Percentiles rank a stretch among this genome's conserved stretches.
Evolutionary conservation across 2,888 invertebrate genomes (phyloP).

Genomic region (Eumerus sabulonum): DNA sequence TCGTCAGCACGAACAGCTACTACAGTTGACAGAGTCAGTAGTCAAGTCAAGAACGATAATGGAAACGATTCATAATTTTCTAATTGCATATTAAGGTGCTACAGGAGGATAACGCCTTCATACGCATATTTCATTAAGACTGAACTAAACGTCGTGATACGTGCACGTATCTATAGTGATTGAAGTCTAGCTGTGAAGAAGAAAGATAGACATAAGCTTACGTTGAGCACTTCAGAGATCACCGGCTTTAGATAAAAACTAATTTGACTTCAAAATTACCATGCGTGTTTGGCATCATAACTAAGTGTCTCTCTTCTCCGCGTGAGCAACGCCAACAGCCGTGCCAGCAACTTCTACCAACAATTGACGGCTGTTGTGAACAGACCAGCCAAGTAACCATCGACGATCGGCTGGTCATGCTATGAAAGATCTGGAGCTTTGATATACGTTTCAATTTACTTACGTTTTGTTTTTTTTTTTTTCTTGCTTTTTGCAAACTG

Average conservation of each 20-base stretch:
- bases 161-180: no score
- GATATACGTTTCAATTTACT: slow-evolving; percentile 59
- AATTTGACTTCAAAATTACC: slow-evolving; percentile 69
- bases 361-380: slow-evolving; percentile 20
- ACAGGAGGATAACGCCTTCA: slow-evolving; percentile 65
- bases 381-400: slow-evolving; percentile 10
- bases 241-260: slow-evolving; percentile 66
- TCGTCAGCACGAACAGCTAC: slow-evolving; percentile 18
- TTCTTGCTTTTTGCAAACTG: no score
- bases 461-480: not conserved
- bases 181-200: not conserved
- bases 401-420: no score
- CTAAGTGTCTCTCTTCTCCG: slow-evolving; percentile 58
- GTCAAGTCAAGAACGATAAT: slow-evolving; percentile 58
- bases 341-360: slow-evolving; percentile 14
- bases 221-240: slow-evolving; percentile 58
- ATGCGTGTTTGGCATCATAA: slow-evolving; percentile 68
- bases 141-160: slow-evolving; percentile 22
- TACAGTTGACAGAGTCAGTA: slow-evolving; percentile 56
- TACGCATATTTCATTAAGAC: slow-evolving; percentile 59
- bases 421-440: slow-evolving; percentile 64
- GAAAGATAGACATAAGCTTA: slow-evolving; percentile 28
- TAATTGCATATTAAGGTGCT: slow-evolving; percentile 49
- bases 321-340: slow-evolving; percentile 58
- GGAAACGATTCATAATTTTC: slow-evolving; percentile 53